Evolutionary conservation across 2,113 vertebrate genomes (phyloP), one percentile per base, ranked within the genome.

Genomic region (Anhinga anhinga): DNA sequence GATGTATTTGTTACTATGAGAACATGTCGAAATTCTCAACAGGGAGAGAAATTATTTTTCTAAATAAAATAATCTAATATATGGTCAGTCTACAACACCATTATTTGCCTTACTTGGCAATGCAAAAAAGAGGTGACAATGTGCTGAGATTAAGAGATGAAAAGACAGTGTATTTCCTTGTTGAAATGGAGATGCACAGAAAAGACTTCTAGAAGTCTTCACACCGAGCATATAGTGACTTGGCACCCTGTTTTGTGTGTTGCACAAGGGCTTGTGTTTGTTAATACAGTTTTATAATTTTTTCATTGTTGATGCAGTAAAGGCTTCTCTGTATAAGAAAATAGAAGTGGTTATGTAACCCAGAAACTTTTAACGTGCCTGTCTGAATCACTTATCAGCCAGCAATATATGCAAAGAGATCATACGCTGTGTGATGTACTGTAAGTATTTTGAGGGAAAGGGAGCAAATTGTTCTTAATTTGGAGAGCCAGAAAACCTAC

Each of bases 231-330:
- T 95, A 58, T 95, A 52, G 83, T 87, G 88, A 84, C 44, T 95
- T 96, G 62, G 59, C 88, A 90, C 89, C 83, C 90, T 96, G 84
- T 96, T 93, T 96, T 88, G 85, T 96, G 89, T 97, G 72, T 97
- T 97, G 96, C 94, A 95, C 91, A 97, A 97, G 97, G 90, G 93
- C 95, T 97, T 94, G 38, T 88, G 69, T 97, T 55, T 94, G 88
- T 93, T 97, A 97, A 95, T 96, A 88, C 53, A 92, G 58, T 96
- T 98, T 95, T 77, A n/a, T 92, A 83, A 88, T 96, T 95, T 98
- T 87, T 96, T 90, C 77, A 82, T 92, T 94, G 80, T 90, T 95
- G 40, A 86, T 95, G 70, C 81, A 91, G 45, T 92, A 89, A 56
- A 97, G 90, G 95, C 86, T 97, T 97, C 92, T 94, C 66, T 86